Conservation (phyloP, 2,113 vertebrate genomes). For the Hucho hucho region DNA sequence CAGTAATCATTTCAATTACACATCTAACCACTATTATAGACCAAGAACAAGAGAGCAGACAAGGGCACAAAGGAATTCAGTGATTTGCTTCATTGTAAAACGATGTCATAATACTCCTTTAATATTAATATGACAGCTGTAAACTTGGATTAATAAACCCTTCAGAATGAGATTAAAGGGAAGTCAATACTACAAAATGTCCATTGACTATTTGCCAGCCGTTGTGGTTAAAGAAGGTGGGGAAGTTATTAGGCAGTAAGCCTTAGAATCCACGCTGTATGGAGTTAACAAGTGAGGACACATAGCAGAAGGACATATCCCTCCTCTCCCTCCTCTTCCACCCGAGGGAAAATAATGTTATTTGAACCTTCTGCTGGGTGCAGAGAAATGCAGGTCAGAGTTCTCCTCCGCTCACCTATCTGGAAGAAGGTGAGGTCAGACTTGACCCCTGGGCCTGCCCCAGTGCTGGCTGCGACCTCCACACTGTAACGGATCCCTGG, state of each 20-base stretch:
- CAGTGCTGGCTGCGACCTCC: constrained; percentile 92
- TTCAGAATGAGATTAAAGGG: constrained; percentile 28
- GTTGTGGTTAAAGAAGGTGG: neutral
- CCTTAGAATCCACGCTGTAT: neutral
- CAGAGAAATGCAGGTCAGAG: neutral
- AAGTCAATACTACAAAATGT: constrained; percentile 15
- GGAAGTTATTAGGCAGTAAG: neutral
- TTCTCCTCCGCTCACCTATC: constrained; percentile 79
- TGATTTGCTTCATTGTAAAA: constrained; percentile 26
- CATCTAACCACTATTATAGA: constrained; percentile 21
- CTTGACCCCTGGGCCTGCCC: constrained; percentile 90
- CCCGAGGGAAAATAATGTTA: too few species aligned
- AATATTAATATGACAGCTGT: constrained; percentile 38
- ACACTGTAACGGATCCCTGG: constrained; percentile 91
- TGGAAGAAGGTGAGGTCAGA: constrained; percentile 90
- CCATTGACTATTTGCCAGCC: constrained; percentile 46
- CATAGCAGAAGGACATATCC: neutral
- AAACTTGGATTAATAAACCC: constrained; percentile 21
- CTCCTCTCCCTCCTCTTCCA: neutral
- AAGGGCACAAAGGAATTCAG: constrained; percentile 33
- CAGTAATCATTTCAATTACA: constrained; percentile 45
- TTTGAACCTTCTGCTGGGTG: neutral
- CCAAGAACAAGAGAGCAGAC: constrained; percentile 22
- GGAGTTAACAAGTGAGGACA: neutral
- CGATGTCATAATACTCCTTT: constrained; percentile 27